These are phyloP conservation scores for Gryon sp. DNA, from an alignment of 1,140 invertebrate genomes.

Conservation along the genomic window DNA sequence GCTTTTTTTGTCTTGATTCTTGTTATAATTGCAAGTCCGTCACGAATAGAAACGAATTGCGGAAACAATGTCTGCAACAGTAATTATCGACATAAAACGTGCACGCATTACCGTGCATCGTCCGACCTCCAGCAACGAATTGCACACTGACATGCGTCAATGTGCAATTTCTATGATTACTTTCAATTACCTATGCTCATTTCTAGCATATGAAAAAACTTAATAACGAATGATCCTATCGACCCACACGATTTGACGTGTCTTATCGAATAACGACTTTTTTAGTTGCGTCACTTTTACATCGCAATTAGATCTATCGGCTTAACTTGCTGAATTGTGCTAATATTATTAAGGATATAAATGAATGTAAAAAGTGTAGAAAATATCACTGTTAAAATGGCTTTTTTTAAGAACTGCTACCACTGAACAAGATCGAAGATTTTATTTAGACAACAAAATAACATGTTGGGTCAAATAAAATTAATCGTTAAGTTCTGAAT, in stretches of 20 bases:
- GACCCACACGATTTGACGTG: conserved; percentile 28
- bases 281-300: conserved; percentile 29
- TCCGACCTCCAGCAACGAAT: conserved; percentile 34
- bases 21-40: conserved; percentile 41
- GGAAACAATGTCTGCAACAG: conserved; percentile 47
- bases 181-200: conserved; percentile 62
- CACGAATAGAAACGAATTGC: conserved; percentile 41
- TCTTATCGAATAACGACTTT: conserved; percentile 35
- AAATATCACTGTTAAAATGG: too few species aligned
- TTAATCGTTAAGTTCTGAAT: too few species aligned
- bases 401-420: not conserved
- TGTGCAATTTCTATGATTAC: conserved; percentile 61
- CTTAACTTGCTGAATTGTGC: conserved; percentile 17
- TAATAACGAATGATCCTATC: conserved; percentile 56
- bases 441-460: too few species aligned
- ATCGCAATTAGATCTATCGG: conserved; percentile 31
- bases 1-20: conserved; percentile 19
- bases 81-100: conserved; percentile 48
- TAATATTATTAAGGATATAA: conserved; percentile 26
- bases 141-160: conserved; percentile 43
- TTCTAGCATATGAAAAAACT: conserved; percentile 57
- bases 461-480: too few species aligned
- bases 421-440: not conserved
- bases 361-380: too few species aligned
- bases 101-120: conserved; percentile 50